Base-by-base conservation (phyloP, 2,113 vertebrate species). In the Percopsis transmontana region DNA sequence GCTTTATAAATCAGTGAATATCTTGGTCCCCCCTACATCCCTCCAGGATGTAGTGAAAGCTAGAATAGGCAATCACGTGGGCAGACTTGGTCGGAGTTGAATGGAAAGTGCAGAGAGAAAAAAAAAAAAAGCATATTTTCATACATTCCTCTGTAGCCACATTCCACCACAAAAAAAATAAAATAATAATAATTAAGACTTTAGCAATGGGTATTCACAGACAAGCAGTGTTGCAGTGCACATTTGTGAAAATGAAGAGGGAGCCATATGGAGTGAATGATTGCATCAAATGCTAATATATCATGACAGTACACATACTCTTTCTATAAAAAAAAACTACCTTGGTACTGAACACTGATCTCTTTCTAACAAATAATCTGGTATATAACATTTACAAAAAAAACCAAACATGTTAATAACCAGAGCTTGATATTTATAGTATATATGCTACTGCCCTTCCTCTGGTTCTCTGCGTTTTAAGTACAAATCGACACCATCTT, bases 351-450 rank as follows among this genome's bases (percentile, higher is more conserved):
- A 91, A 90, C 88, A 90, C 84, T 75, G 88, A 83, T 69, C 87
- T 85, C 84, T 88, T 73, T 86, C 89, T 89, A 90, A 87, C 85
- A 87, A 88, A 88, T 88, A 84, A 87, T 88, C 87, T 90, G 83
- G 80, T 90, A 85, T 89, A 91, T 87, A 91, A 88, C 88, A 90
- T 89, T 88, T 87, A 88, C 84, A 91, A 91, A 90, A 91, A 88
- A 33, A 33, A 33, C 27, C 5, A 33, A 84, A 87, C 84, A 87
- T 89, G 59, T 68, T 83, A 85, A 84, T 89, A 88, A 59, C 66
- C 56, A 68, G 24, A 50, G 88, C 87, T 85, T 87, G 70, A 86
- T 86, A 80, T 84, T 72, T 80, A 79, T 83, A 86, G 78, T 87
- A 89, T 87, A 89, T 87, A 85, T 88, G 89, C 89, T 91, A 91